Conservation (phyloP, 2,113 vertebrate species). For the Oncorhynchus mykiss region DNA sequence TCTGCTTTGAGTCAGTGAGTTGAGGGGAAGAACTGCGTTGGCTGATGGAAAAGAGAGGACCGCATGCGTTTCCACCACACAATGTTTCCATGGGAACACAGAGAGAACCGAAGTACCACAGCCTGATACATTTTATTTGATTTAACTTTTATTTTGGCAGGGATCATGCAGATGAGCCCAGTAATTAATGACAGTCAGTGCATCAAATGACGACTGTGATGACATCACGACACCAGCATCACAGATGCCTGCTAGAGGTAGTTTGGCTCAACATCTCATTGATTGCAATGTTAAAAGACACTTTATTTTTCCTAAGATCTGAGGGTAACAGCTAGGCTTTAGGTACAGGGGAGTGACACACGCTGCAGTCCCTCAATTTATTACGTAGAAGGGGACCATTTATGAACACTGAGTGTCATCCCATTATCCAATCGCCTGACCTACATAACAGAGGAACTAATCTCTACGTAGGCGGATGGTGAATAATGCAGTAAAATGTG, state of each 20-base stretch:
- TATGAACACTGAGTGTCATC: conserved; percentile 65
- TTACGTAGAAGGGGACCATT: conserved; percentile 47
- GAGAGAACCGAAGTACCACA: conserved; percentile 62
- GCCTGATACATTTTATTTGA: conserved; percentile 25
- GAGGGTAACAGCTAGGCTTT: conserved; percentile 11
- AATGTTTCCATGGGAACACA: conserved; percentile 74
- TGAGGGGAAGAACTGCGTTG: conserved; percentile 47
- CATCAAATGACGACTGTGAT: conserved; percentile 55
- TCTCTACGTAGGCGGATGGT: conserved; percentile 72
- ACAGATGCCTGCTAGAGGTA: conserved; percentile 41
- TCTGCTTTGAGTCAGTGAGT: conserved; percentile 24
- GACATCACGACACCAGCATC: conserved; percentile 42
- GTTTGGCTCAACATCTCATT: conserved; percentile 6
- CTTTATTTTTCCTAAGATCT: conserved; percentile 17
- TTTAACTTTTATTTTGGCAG: too few species aligned
- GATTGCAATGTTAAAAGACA: conserved; percentile 29
- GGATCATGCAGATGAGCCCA: too few species aligned
- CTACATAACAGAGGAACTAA: conserved; percentile 73
- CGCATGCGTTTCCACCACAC: conserved; percentile 39
- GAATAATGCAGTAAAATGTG: conserved; percentile 75
- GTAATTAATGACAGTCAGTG: conserved; percentile 66
- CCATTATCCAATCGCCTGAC: conserved; percentile 72
- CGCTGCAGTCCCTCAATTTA: conserved; percentile 34
- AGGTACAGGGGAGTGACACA: conserved; percentile 31
- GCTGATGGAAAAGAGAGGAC: conserved; percentile 41